A percentile compares a stretch with the other conserved stretches of the same genome.
phyloP scores from a whole-genome alignment of 2,888 invertebrate genomes.

The Apamea crenata region DNA sequence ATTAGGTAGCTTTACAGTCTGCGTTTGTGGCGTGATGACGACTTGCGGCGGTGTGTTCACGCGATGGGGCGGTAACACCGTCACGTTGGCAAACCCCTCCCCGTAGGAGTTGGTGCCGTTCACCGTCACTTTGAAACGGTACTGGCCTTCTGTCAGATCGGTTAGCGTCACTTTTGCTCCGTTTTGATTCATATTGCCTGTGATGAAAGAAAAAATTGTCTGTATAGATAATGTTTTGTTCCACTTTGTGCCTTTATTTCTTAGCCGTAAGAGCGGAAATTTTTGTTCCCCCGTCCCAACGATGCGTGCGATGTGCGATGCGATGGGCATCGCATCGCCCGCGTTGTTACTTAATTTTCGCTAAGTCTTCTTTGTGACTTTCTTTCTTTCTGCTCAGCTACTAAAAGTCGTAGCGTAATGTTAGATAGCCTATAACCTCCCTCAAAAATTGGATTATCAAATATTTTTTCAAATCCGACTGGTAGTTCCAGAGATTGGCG shows the following conservation, averaged over 20 bases:
- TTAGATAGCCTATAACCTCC: neutral
- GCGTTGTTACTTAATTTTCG: neutral
- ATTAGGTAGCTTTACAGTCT: constrained; percentile 97
- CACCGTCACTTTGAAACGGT: constrained; percentile 95
- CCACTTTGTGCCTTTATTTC: neutral
- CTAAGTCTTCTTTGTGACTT: no score
- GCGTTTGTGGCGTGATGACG: constrained; percentile 95
- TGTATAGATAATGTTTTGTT: neutral
- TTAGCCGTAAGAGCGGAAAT: neutral
- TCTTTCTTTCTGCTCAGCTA: neutral
- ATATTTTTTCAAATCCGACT: neutral
- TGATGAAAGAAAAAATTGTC: neutral
- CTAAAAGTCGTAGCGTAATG: neutral
- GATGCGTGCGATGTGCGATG: no score
- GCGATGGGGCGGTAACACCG: constrained; percentile 95
- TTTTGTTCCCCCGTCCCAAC: neutral
- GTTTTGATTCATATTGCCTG: constrained; percentile 95
- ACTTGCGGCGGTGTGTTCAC: constrained; percentile 96
- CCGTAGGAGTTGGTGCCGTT: constrained; percentile 95
- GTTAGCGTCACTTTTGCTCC: constrained; percentile 95
- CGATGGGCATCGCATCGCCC: neutral
- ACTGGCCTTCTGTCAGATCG: constrained; percentile 96
- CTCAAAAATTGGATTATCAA: neutral
- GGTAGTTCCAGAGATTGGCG: neutral
- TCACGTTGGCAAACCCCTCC: constrained; percentile 96